These are phyloP conservation scores for Caenorhabditis brenneri DNA, from an alignment of 1,140 invertebrate species.

Conservation along the genomic window DNA sequence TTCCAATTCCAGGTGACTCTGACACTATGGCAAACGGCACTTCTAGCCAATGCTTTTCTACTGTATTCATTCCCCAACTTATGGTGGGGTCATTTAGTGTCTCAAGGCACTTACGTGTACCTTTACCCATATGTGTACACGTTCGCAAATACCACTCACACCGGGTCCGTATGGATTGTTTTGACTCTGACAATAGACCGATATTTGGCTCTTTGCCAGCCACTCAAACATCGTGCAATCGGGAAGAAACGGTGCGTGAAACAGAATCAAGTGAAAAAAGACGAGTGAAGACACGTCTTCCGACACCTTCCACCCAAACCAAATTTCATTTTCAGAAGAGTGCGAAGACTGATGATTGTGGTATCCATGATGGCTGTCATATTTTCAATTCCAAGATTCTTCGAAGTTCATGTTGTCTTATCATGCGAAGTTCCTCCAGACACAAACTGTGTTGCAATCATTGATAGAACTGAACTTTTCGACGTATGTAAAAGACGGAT, in stretches of 20 bases:
- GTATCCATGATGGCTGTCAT: slow-evolving; percentile 63
- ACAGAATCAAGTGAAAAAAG: background rate
- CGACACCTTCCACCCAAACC: background rate
- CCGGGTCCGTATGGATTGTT: slow-evolving; percentile 67
- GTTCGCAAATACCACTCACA: slow-evolving; percentile 68
- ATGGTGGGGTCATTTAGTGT: slow-evolving; percentile 63
- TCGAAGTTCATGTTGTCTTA: slow-evolving; percentile 57
- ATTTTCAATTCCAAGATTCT: slow-evolving; percentile 66
- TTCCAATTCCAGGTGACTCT: slow-evolving; percentile 60
- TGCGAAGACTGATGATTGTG: slow-evolving; percentile 63
- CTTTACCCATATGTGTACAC: slow-evolving; percentile 67
- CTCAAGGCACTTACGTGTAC: slow-evolving; percentile 58
- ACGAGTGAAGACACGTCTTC: background rate
- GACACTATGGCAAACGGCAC: slow-evolving; percentile 66
- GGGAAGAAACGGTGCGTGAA: slow-evolving; percentile 64
- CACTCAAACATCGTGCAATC: slow-evolving; percentile 65
- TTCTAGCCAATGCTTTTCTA: slow-evolving; percentile 66
- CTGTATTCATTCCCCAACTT: slow-evolving; percentile 69
- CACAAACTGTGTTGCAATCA: slow-evolving; percentile 41
- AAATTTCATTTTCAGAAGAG: slow-evolving; percentile 61
- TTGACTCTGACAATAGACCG: slow-evolving; percentile 66
- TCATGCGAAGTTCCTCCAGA: background rate
- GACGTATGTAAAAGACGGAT: slow-evolving; percentile 50
- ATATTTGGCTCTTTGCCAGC: slow-evolving; percentile 66
- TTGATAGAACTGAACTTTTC: slow-evolving; percentile 58